Percentiles rank a stretch among this genome's conserved stretches.
phyloP scores from a whole-genome alignment of 2,113 vertebrate species.

The Chaenocephalus aceratus region DNA sequence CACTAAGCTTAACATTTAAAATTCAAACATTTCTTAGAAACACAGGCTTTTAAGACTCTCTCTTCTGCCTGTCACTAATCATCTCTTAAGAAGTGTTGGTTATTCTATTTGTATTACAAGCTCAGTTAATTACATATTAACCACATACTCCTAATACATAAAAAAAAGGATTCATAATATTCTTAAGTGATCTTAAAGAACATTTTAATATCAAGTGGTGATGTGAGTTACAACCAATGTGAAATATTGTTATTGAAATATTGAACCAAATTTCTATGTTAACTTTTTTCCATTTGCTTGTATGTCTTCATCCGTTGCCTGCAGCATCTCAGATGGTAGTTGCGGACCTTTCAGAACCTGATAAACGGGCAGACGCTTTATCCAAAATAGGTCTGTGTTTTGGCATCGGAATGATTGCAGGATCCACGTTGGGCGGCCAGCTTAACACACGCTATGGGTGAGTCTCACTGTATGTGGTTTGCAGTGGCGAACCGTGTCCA shows the following conservation, averaged over 20 bases:
- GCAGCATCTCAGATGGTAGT: slow-evolving; percentile 94
- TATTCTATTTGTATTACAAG: too few relatives aligned
- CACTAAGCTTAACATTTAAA: neutral
- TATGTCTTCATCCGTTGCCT: neutral
- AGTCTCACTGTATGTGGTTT: slow-evolving; percentile 52
- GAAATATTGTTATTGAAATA: neutral
- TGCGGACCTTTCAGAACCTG: slow-evolving; percentile 87
- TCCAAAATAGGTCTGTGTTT: slow-evolving; percentile 92
- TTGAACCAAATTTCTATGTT: neutral
- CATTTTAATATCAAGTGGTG: neutral
- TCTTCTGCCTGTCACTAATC: too few relatives aligned
- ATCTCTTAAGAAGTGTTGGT: too few relatives aligned
- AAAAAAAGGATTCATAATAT: too few relatives aligned
- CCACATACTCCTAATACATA: too few relatives aligned
- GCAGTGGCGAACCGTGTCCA: too few relatives aligned
- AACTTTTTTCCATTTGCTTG: neutral
- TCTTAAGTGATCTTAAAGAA: too few relatives aligned
- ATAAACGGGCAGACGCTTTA: slow-evolving; percentile 86
- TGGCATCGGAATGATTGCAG: slow-evolving; percentile 88
- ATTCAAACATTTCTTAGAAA: neutral
- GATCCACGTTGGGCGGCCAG: slow-evolving; percentile 90
- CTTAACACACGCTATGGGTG: slow-evolving; percentile 88
- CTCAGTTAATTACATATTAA: too few relatives aligned
- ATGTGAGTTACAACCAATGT: neutral
- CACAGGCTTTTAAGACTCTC: too few relatives aligned